These are phyloP conservation scores for Todus mexicanus DNA, from an alignment of 2,797 vertebrate species.

Conservation along the genomic window DNA sequence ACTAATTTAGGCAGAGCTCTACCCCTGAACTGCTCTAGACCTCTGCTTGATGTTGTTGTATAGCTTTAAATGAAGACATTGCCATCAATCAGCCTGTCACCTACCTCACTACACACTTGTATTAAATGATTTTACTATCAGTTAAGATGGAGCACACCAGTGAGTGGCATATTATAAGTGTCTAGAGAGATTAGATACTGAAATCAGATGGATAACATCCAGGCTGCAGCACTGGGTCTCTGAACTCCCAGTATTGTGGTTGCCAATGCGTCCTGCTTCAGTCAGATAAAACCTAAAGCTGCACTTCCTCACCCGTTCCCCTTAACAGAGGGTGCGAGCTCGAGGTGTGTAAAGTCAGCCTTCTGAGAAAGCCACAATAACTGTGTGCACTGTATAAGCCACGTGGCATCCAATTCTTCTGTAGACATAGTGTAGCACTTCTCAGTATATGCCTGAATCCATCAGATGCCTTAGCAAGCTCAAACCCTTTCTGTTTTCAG, in stretches of 20 bases:
- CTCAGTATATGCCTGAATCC: not conserved
- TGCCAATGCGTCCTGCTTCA: not conserved
- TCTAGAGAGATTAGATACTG: slow-evolving; percentile 61
- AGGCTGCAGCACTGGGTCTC: not conserved
- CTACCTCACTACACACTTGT: slow-evolving; percentile 53
- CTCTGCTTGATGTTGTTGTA: not conserved
- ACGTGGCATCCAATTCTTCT: not conserved
- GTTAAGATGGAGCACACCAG: slow-evolving; percentile 47
- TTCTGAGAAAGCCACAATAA: not conserved
- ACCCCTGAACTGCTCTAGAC: not conserved
- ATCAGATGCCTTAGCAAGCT: not conserved
- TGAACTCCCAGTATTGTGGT: not conserved
- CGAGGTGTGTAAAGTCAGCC: not conserved
- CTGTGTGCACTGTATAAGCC: not conserved
- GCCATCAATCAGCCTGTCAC: slow-evolving; percentile 58
- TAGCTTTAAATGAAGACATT: slow-evolving; percentile 23
- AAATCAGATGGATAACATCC: slow-evolving; percentile 54
- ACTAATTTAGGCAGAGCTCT: not conserved
- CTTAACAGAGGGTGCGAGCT: not conserved
- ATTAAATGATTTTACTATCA: slow-evolving; percentile 65
- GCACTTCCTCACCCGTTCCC: accelerated
- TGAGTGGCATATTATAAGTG: slow-evolving; percentile 61
- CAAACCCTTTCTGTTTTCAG: not conserved
- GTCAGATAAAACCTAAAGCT: not conserved
- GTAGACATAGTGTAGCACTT: not conserved